Conservation (phyloP, 2,113 vertebrate species). For the Podarcis raffonei region DNA sequence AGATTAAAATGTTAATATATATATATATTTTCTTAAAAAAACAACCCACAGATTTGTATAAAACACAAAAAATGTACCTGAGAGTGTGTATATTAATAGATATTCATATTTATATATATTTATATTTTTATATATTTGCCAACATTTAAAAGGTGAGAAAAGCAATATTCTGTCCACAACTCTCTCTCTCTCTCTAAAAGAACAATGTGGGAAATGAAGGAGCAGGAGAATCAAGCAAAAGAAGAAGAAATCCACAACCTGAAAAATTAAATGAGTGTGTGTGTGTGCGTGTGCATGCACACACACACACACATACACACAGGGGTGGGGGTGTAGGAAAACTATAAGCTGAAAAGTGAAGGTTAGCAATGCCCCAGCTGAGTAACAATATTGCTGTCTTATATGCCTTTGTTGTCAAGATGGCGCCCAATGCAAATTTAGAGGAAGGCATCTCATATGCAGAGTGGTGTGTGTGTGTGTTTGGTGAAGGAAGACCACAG, state of each 20-base stretch:
- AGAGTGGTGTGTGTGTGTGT: neutral
- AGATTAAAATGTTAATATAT: conserved; percentile 48
- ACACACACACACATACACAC: too few relatives aligned
- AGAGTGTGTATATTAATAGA: conserved; percentile 72
- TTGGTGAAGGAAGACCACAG: neutral
- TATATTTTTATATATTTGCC: conserved; percentile 65
- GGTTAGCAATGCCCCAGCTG: conserved; percentile 32
- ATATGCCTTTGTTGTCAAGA: conserved; percentile 40
- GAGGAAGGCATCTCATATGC: neutral
- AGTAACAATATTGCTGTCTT: conserved; percentile 24
- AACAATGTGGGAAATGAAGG: conserved; percentile 19
- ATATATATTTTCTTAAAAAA: conserved; percentile 51
- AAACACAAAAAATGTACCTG: conserved; percentile 79
- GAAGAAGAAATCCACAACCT: conserved; percentile 25
- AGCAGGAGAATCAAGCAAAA: too few relatives aligned
- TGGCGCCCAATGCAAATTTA: neutral
- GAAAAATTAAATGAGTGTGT: neutral
- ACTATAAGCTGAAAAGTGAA: conserved; percentile 30
- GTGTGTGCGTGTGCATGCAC: too few relatives aligned
- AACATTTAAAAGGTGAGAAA: conserved; percentile 65
- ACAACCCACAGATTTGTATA: conserved; percentile 70
- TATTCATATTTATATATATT: conserved; percentile 65
- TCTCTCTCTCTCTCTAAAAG: neutral
- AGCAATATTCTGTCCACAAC: conserved; percentile 60
- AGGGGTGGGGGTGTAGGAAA: neutral